These are phyloP conservation scores for Nautilus pompilius DNA, from an alignment of 1,140 invertebrate genomes.

Conservation along the genomic window DNA sequence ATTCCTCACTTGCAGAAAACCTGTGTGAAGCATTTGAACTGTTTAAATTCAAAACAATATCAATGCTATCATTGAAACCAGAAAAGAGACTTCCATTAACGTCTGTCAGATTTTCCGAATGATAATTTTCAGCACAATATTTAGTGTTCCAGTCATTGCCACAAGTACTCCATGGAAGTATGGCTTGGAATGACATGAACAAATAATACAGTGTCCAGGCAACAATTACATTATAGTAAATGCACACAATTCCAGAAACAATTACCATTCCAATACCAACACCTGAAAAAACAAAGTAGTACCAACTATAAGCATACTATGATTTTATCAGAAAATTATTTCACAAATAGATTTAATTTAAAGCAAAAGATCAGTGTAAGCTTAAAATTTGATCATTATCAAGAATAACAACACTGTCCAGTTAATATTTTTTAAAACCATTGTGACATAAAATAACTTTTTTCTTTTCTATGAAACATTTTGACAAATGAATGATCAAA, in stretches of 20 bases:
- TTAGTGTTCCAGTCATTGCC: constrained; percentile 81
- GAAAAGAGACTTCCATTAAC: neutral
- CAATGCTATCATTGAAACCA: too few species aligned
- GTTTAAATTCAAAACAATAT: too few species aligned
- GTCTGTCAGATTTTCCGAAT: neutral
- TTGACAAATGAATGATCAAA: too few species aligned
- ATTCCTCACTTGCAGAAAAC: constrained; percentile 42
- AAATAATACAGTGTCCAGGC: constrained; percentile 98
- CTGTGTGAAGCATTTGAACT: neutral
- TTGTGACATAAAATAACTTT: neutral
- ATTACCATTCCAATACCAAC: constrained; percentile 60
- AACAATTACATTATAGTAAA: constrained; percentile 98
- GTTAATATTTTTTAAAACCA: neutral
- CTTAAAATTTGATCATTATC: too few species aligned
- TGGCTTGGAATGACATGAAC: constrained; percentile 79
- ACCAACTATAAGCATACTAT: neutral
- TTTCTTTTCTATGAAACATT: neutral
- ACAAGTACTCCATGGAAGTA: constrained; percentile 86
- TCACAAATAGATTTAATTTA: neutral
- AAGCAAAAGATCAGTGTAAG: too few species aligned
- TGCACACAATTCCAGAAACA: constrained; percentile 94
- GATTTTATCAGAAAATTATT: neutral
- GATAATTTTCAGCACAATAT: constrained; percentile 26
- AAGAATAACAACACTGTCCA: neutral
- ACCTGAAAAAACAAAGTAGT: constrained; percentile 24